Base-by-base conservation (phyloP, 2,888 invertebrate genomes). In the Caenorhabditis zanzibari region DNA sequence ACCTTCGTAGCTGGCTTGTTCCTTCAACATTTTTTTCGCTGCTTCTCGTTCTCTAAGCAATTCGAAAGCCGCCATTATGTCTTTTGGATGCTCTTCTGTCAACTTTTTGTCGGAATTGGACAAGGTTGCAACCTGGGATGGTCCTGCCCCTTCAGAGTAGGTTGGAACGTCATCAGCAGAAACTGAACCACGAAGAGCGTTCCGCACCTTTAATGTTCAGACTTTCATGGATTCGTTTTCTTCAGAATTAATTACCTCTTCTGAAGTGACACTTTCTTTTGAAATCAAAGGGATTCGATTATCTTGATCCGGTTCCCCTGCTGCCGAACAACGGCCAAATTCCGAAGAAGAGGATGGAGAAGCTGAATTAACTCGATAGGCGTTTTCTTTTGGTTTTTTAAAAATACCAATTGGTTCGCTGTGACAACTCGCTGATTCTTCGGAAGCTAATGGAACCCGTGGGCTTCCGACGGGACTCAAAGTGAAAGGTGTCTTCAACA, bases 11-110 rank as follows among this genome's bases (percentile, higher is more conserved):
- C 44, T 9, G 0, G 54, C 61, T 22, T 85, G 72, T 9, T 54
- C 38, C 19, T 41, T 41, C 28, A 87, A 58, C 2, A 69, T 47
- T 14, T 26, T 41, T 49, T 83, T 87, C 54, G 84, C 47, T 0
- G 76, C 68, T 64, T 85, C 81, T 41, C 84, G 63, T 47, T 87
- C 84, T 47, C 68, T 54, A 0, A 84, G 26, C 41, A 87, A 74
- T 19, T 80, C 83, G 12, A 81, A 61, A 12, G 63, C 59, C 2
- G 74, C 59, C 69, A 72, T 72, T n/a, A 81, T 79, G 22, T 81
- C 79, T 52, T 74, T 69, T 7, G 80, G 79, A 59, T 83, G 49
- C n/a, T 82, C 77, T 58, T 74, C 77, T 7, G 54, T 32, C 5
- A 68, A 4, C 9, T 59, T 72, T 19, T 66, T 5, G 14, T 72